phyloP scores from a whole-genome alignment of 2,113 vertebrate species.

The Melanotaenia duboulayi region DNA sequence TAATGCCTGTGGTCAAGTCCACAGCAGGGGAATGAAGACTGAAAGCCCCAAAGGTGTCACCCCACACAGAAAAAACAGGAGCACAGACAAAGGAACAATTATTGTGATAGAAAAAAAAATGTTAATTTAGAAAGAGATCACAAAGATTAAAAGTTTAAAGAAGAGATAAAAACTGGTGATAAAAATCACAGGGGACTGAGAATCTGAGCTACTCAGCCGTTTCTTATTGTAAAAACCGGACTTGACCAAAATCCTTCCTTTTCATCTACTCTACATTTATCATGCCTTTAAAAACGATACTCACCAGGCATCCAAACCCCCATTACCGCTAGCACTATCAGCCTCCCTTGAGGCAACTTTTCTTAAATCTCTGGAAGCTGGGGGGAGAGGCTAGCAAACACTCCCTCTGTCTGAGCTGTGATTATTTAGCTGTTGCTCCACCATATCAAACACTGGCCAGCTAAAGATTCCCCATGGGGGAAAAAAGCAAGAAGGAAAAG shows the following conservation, averaged over 20 bases:
- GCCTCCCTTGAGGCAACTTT: conserved; percentile 51
- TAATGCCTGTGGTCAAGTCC: conserved; percentile 54
- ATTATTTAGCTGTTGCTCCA: conserved; percentile 57
- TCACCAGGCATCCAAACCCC: conserved; percentile 31
- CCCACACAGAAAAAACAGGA: conserved; percentile 21
- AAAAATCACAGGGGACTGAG: conserved; percentile 31
- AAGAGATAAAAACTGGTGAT: conserved; percentile 39
- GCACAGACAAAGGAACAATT: conserved; percentile 51
- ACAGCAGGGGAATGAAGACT: conserved; percentile 39
- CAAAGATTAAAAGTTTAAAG: conserved; percentile 58
- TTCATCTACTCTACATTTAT: conserved; percentile 65
- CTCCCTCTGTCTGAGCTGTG: conserved; percentile 47
- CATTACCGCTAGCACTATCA: not conserved
- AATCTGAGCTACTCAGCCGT: conserved; percentile 40
- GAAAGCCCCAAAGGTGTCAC: conserved; percentile 28
- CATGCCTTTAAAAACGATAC: conserved; percentile 53
- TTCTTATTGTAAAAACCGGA: conserved; percentile 37
- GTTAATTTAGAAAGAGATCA: conserved; percentile 49
- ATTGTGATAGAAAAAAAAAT: conserved; percentile 31
- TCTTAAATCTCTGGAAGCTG: conserved; percentile 63
- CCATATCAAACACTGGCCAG: conserved; percentile 55
- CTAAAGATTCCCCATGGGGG: conserved; percentile 48
- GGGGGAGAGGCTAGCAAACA: conserved; percentile 42
- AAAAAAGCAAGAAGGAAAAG: conserved; percentile 28
- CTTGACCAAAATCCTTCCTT: conserved; percentile 64